Evolutionary conservation across 1,140 invertebrate species (phyloP), one percentile per base, ranked within the genome.

Genomic region (Pemphigus obesinymphae): DNA sequence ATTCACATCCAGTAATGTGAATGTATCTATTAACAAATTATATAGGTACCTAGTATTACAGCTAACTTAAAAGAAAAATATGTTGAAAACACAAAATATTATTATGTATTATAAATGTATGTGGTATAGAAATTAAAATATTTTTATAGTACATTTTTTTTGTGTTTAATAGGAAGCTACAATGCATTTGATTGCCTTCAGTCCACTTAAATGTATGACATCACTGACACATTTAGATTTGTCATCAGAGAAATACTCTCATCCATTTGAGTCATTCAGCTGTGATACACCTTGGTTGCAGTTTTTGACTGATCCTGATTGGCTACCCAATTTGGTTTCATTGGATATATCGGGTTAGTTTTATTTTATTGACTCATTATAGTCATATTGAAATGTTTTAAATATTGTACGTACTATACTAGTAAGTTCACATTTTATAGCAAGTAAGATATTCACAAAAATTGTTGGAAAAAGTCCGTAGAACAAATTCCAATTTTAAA

Each of bases 341-440:
- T 85, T 94, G 78, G 93, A 94, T 87, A 90, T 94, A 84, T 93
- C 92, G 53, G 92, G 93, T 87, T 85, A 82, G 43, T 73, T 73
- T 48, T 50, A 48, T 31, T 50, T 26, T 20, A 72, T 48, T 48
- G 13, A n/a, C 13, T 63, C 34, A 34, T 63, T 58, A 26, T 53
- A n/a, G 3, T 45, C 20, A 23, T 68, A 40, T 4, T 66, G 4
- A 17, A 61, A 2, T 20, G 8, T 61, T 17, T 31, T 31, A 17
- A 34, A 45, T 45, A 40, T 40, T 40, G 37, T 40, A 10, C n/a
- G n/a, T n/a, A n/a, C n/a, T n/a, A n/a, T n/a, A n/a, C n/a, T n/a
- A n/a, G n/a, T n/a, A n/a, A n/a, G n/a, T n/a, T n/a, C n/a, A n/a
- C n/a, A n/a, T n/a, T n/a, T n/a, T n/a, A n/a, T n/a, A n/a, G n/a